phyloP scores from a whole-genome alignment of 2,797 vertebrate genomes.

The Gouania willdenowi region DNA sequence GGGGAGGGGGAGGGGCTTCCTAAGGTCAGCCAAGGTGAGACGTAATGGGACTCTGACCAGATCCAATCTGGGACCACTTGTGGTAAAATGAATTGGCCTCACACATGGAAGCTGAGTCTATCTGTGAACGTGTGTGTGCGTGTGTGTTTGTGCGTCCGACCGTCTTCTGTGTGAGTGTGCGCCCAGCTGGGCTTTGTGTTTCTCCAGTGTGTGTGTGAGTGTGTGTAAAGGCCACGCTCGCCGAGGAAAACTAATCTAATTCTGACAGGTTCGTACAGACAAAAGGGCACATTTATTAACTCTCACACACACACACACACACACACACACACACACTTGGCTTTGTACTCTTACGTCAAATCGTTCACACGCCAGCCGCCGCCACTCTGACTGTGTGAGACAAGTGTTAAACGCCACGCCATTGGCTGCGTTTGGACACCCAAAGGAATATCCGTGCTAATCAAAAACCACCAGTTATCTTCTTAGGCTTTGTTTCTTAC shows the following conservation, averaged over 20 bases:
- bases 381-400: conserved; percentile 42
- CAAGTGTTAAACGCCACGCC: conserved; percentile 42
- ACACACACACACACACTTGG: conserved; percentile 10
- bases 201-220: neutral
- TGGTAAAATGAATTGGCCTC: conserved; percentile 70
- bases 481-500: no score
- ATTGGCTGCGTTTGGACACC: conserved; percentile 24
- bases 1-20: conserved; percentile 2
- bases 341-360: conserved; percentile 17
- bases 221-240: conserved; percentile 56
- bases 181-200: conserved; percentile 10
- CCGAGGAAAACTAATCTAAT: conserved; percentile 65
- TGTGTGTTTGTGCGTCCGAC: conserved; percentile 12
- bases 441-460: no score
- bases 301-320: conserved; percentile 12
- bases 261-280: conserved; percentile 55
- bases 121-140: conserved; percentile 12
- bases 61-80: conserved; percentile 73
- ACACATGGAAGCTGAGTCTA: conserved; percentile 37
- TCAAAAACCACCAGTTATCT: no score
- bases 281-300: conserved; percentile 62
- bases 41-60: conserved; percentile 80
- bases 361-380: conserved; percentile 46
- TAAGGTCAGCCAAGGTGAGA: conserved; percentile 77
- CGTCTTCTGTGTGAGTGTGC: neutral